Conservation (phyloP, 1,140 invertebrate genomes). For the Chrysomallon squamiferum region DNA sequence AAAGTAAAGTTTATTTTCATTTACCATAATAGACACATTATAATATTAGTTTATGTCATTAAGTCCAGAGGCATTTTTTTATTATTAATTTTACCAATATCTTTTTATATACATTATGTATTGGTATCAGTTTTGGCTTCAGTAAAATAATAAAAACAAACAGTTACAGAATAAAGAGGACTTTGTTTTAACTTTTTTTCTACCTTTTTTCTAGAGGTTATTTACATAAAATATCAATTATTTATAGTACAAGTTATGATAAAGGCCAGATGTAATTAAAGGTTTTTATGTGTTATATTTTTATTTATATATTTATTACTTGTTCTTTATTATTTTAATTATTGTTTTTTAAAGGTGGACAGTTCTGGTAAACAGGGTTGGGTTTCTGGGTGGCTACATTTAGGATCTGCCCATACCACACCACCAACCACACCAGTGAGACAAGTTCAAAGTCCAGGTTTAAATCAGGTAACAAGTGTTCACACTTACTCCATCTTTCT, state of each 20-base stretch:
- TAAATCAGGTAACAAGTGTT: slow-evolving; percentile 8
- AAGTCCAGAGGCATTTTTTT: no score
- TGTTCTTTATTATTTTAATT: neutral
- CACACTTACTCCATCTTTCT: neutral
- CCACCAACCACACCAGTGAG: slow-evolving; percentile 34
- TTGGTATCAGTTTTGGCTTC: neutral
- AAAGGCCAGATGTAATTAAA: no score
- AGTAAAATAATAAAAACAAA: neutral
- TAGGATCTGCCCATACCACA: slow-evolving; percentile 18
- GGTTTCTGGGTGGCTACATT: slow-evolving; percentile 43
- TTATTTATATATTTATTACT: neutral
- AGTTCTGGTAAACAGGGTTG: slow-evolving; percentile 20
- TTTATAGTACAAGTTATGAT: no score
- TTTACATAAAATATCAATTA: no score
- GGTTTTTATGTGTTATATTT: no score
- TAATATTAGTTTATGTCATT: no score
- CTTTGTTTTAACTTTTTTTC: no score
- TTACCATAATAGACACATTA: no score
- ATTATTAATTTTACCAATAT: no score
- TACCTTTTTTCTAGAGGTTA: no score
- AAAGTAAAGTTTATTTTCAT: slow-evolving; percentile 60
- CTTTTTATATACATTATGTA: no score
- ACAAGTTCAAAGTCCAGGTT: neutral
- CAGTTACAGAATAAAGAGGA: no score
- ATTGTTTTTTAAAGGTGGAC: neutral